phyloP scores from a whole-genome alignment of 2,113 vertebrate genomes.

The Trematomus loennbergii region DNA sequence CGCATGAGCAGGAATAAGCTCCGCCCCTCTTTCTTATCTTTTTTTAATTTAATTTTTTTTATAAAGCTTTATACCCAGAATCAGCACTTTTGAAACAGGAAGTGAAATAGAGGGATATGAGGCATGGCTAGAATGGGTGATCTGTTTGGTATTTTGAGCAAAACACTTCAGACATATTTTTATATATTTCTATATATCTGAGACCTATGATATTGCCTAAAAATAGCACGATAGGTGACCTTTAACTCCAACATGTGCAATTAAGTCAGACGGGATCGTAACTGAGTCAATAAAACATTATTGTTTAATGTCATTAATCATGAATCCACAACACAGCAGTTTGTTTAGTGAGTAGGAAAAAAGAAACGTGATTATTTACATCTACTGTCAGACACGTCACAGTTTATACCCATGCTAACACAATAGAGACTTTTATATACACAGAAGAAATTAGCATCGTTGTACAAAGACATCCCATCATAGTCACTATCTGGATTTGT shows the following conservation, averaged over 20 bases:
- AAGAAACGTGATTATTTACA: slow-evolving; percentile 89
- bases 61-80: too few relatives aligned
- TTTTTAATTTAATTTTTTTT: too few relatives aligned
- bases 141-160: too few relatives aligned
- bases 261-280: neutral
- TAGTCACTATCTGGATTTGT: slow-evolving; percentile 67
- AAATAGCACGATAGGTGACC: too few relatives aligned
- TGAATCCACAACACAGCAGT: slow-evolving; percentile 94
- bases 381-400: slow-evolving; percentile 91
- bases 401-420: slow-evolving; percentile 93
- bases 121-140: too few relatives aligned
- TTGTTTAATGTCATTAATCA: slow-evolving; percentile 87
- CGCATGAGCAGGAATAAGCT: too few relatives aligned
- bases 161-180: too few relatives aligned
- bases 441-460: slow-evolving; percentile 86
- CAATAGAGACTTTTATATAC: slow-evolving; percentile 84
- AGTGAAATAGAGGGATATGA: too few relatives aligned
- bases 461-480: slow-evolving; percentile 57
- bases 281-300: slow-evolving; percentile 79
- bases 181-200: too few relatives aligned
- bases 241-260: neutral
- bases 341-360: slow-evolving; percentile 87
- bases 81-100: too few relatives aligned
- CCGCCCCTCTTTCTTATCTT: too few relatives aligned
- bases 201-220: too few relatives aligned